These are phyloP conservation scores for Nycticebus coucang DNA, from an alignment of 2,113 vertebrate genomes.

Conservation along the genomic window DNA sequence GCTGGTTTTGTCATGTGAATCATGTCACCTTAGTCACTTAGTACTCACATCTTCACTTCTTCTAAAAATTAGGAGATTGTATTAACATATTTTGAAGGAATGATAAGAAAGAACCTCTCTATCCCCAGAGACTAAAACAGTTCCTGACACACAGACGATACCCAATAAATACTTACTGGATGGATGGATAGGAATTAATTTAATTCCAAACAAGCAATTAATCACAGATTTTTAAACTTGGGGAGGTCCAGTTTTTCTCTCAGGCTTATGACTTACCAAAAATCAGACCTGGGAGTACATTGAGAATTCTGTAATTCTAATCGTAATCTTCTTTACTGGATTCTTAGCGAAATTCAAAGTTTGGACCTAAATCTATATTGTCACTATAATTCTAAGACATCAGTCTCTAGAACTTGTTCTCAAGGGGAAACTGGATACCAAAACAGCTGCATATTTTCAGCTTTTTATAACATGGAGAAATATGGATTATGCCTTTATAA, in stretches of 20 bases:
- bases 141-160: neutral
- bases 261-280: neutral
- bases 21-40: neutral
- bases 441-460: conserved; percentile 13
- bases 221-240: conserved; percentile 20
- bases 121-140: neutral
- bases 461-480: conserved; percentile 38
- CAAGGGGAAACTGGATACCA: neutral
- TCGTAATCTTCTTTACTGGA: neutral
- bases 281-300: neutral
- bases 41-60: neutral
- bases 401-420: conserved; percentile 16
- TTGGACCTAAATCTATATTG: neutral
- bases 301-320: neutral
- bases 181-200: neutral
- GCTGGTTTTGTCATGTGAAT: neutral
- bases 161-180: neutral
- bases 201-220: neutral
- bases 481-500: neutral
- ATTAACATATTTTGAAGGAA: neutral
- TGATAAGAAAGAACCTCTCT: neutral
- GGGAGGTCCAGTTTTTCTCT: neutral
- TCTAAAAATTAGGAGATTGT: neutral
- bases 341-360: conserved; percentile 52
- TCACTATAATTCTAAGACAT: neutral